These are phyloP conservation scores for Cavia aperea DNA, from an alignment of 2,113 vertebrate species.

Conservation along the genomic window DNA sequence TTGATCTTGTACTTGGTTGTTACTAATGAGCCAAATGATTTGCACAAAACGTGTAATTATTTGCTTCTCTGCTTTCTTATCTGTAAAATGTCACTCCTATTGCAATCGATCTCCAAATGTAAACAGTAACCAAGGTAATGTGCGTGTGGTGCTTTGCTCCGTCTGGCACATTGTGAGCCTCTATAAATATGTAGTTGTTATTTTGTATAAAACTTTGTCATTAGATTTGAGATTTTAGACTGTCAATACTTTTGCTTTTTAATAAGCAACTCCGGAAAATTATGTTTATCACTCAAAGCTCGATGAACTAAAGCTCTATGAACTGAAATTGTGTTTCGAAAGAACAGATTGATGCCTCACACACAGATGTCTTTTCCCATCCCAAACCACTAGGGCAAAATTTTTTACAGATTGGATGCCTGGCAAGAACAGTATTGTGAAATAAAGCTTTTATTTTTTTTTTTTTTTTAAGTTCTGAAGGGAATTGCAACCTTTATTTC, in stretches of 20 bases:
- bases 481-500: conserved; percentile 70
- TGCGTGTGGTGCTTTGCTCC: not conserved
- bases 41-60: not conserved
- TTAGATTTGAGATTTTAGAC: conserved; percentile 47
- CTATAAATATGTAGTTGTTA: not conserved
- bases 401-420: conserved; percentile 71
- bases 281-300: conserved; percentile 63
- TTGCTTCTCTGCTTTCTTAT: conserved; percentile 8
- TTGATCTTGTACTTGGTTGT: not conserved
- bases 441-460: conserved; percentile 73
- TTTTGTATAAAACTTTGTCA: conserved; percentile 37
- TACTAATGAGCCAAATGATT: conserved; percentile 4
- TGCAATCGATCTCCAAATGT: not conserved
- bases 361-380: conserved; percentile 68
- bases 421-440: conserved; percentile 63
- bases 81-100: not conserved
- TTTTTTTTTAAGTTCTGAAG: conserved; percentile 65
- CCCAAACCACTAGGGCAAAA: conserved; percentile 54
- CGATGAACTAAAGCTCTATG: conserved; percentile 67
- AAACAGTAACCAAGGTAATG: not conserved
- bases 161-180: not conserved
- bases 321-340: conserved; percentile 69
- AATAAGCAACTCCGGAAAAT: conserved; percentile 58
- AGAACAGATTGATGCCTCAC: conserved; percentile 69
- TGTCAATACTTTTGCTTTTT: conserved; percentile 53